phyloP scores from a whole-genome alignment of 2,113 vertebrate species.

The Chlorodrepanis virens region DNA sequence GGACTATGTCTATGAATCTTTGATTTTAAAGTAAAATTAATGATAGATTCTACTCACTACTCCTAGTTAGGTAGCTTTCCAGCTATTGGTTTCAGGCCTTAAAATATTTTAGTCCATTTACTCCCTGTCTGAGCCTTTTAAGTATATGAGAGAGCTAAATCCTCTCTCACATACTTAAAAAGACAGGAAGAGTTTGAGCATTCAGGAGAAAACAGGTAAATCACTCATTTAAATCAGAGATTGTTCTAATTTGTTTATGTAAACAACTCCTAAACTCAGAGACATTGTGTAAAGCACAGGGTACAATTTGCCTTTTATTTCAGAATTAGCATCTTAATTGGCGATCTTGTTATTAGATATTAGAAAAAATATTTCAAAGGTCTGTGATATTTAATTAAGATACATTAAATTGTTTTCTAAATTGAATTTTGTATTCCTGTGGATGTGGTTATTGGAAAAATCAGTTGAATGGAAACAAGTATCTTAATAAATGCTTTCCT shows the following conservation, averaged over 20 bases:
- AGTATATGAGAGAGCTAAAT: not conserved
- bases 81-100: not conserved
- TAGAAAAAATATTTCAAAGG: not conserved
- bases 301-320: not conserved
- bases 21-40: not conserved
- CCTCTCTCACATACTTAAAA: not conserved
- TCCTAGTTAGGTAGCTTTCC: not conserved
- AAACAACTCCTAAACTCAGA: not conserved
- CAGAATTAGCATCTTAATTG: not conserved
- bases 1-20: not conserved
- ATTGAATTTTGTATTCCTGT: not conserved
- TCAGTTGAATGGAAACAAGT: not conserved
- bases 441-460: slow-evolving; percentile 15
- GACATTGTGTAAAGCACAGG: not conserved
- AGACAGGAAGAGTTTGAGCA: not conserved
- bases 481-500: not conserved
- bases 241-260: not conserved
- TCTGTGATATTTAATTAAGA: slow-evolving; percentile 24
- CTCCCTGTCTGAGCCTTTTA: not conserved
- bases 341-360: not conserved
- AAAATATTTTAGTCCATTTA: not conserved
- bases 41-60: not conserved
- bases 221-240: not conserved
- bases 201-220: not conserved
- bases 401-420: not conserved